Base-by-base conservation (phyloP, 2,888 invertebrate species). In the Drosophila vallismaia region DNA sequence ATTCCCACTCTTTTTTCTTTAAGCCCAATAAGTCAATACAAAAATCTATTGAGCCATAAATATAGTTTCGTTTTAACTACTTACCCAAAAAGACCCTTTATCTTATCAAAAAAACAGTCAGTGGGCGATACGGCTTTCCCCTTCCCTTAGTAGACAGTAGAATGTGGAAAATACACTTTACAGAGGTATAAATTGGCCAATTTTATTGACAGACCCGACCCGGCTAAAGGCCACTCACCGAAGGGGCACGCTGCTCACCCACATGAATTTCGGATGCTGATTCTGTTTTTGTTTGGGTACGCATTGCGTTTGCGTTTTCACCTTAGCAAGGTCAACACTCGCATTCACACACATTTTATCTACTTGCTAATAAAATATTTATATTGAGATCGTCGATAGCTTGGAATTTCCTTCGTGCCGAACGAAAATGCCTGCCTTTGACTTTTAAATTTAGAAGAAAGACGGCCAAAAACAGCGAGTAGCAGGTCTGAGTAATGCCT, bases 291-390 rank as follows among this genome's bases (percentile, higher is more conserved):
- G 24, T 57, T 62, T 58, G 19, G 29, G 50, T 52, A 56, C 70
- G 57, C 60, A 53, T 49, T 64, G 55, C 64, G 64, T 72, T 49
- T 64, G 55, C 64, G 64, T 72, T 71, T 76, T 81, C 82, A 84
- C 85, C 82, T 84, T 84, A 77, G 63, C 83, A 84, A 84, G 83
- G 83, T 86, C 82, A 79, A 58, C 71, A 55, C 55, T 45, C 57
- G 44, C 54, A 59, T 50, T 60, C 72, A 56, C 52, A 60, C 50
- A 58, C 51, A 49, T 77, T 86, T 83, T 80, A 83, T 86, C 84
- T 83, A 86, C 84, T 83, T 74, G 68, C 75, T 77, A 66, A 81
- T 84, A 59, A 86, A 81, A 84, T 72, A 76, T 79, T 68, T 74
- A 60, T 74, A 70, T 74, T 71, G 71, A 77, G 68, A 71, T 79